Evolutionary conservation across 2,113 vertebrate species (phyloP), one percentile per base, ranked within the genome.

Genomic region (Cacatua alba): DNA sequence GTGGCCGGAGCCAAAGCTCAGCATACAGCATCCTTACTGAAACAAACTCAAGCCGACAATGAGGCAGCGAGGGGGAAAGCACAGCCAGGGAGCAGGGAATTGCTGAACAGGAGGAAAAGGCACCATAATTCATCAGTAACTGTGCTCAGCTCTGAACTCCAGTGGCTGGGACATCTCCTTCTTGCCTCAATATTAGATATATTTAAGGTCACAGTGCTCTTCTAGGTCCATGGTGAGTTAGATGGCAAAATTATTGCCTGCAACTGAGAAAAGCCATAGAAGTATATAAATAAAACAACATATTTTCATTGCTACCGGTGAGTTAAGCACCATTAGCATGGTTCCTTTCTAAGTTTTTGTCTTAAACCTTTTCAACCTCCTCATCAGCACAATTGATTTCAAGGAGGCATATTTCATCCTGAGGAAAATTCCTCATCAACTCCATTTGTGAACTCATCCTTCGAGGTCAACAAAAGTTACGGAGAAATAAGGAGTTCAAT

Each of bases 241-340:
- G 62, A 86, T 20, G 76, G 62, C 53, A 76, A 95, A 94, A 94
- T 94, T 89, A 95, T 74, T 94, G 83, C 91, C 70, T 76, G 81
- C 78, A 91, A 76, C 80, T 72, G 65, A 84, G 86, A 96, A 92
- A 94, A 57, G 88, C 62, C 41, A 15, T 29, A 60, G 85, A 94
- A 88, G 71, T 86, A 51, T 74, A 91, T 77, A 88, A 94, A 9
- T 49, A 91, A 94, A 94, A 72, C 68, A 75, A 28, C 59, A 74
- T 53, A 59, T 33, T 87, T 86, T 53, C 1, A 0, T 18, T 49
- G 77, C 41, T 87, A 39, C 44, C 2, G 11, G 75, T 70, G 88
- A 92, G 79, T 76, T 93, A 86, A 90, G 79, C 46, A 64, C 33
- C 71, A 65, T 52, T 69, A 80, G 28, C 49, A 11, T 11, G 31